Evolutionary conservation across 2,113 vertebrate genomes (phyloP).

Genomic region (Bubo scandiacus): DNA sequence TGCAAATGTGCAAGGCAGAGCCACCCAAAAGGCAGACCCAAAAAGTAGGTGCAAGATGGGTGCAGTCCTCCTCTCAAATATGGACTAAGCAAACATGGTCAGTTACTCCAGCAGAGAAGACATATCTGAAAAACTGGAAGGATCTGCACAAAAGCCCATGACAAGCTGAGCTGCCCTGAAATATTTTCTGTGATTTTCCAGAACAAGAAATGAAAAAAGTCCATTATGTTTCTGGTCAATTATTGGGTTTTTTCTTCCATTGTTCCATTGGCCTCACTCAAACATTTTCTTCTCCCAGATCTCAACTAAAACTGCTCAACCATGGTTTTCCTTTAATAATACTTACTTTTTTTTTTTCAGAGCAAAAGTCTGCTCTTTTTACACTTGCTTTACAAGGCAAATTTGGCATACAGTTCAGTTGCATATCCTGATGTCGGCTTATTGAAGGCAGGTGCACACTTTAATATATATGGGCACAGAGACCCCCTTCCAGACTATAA

Average conservation of each 20-base stretch:
- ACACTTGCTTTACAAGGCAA: slow-evolving; percentile 70
- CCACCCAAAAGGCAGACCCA: not conserved
- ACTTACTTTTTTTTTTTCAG: not conserved
- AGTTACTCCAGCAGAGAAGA: not conserved
- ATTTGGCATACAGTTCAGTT: slow-evolving; percentile 65
- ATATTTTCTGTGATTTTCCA: not conserved
- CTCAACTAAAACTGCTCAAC: slow-evolving; percentile 18
- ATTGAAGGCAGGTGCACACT: slow-evolving; percentile 78
- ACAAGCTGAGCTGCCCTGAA: not conserved
- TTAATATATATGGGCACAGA: slow-evolving; percentile 68
- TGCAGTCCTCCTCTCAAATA: not conserved
- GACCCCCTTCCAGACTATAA: slow-evolving; percentile 73
- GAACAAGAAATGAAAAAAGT: not conserved
- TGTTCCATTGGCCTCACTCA: slow-evolving; percentile 13
- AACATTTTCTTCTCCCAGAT: slow-evolving; percentile 42
- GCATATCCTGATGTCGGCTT: slow-evolving; percentile 59
- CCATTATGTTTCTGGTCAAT: not conserved
- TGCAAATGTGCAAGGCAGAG: not conserved
- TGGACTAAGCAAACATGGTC: not conserved
- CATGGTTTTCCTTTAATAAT: slow-evolving; percentile 10
- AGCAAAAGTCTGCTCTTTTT: slow-evolving; percentile 63
- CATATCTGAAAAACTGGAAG: not conserved
- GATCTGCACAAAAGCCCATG: not conserved
- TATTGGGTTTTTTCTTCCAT: not conserved
- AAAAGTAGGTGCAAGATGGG: rapidly evolving